Evolutionary conservation across 2,113 vertebrate species (phyloP), one percentile per base, ranked within the genome.

Genomic region (Pardalotus punctatus): DNA sequence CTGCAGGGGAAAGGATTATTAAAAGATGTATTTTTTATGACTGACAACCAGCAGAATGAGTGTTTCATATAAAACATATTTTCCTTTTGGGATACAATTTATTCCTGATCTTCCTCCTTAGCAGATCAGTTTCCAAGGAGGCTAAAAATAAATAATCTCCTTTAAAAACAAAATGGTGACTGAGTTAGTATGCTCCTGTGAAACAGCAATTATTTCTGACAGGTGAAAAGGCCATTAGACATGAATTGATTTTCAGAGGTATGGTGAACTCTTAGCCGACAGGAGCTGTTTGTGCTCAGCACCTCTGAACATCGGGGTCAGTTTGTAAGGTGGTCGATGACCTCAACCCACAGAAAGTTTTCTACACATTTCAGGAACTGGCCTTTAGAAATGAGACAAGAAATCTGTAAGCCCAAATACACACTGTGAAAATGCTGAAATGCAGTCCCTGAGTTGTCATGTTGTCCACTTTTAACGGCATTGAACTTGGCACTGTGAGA

Each of bases 151-250:
- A 95, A 69, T 51, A 86, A 40, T 20, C 62, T 84, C 82, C 91
- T 95, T 87, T 89, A 92, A 88, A 94, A 89, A 77, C 73, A 96
- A 97, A 90, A 45, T 8, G 4, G 45, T 61, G 42, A 86, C 72
- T 92, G 89, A 83, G 94, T 96, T 85, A 91, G 45, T 81, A 62
- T 78, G 67, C 94, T 88, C 74, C 86, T 91, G 42, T 79, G 82
- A 85, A 96, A 89, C 92, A 95, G 80, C 92, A 97, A 96, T 96
- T 96, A 94, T 93, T 87, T 86, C 62, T 96, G 74, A 88, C 81
- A 97, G 73, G 45, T 93, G 91, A 94, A 95, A 83, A 97, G 83
- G 96, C 91, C 88, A 74, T 96, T 93, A 93, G 71, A 95, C 81
- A 81, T 71, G 61, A 94, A 95, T 89, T 87, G 94, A 96, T 95